Base-by-base conservation (phyloP, 2,888 invertebrate species). In the Nemotelus pantherinus region DNA sequence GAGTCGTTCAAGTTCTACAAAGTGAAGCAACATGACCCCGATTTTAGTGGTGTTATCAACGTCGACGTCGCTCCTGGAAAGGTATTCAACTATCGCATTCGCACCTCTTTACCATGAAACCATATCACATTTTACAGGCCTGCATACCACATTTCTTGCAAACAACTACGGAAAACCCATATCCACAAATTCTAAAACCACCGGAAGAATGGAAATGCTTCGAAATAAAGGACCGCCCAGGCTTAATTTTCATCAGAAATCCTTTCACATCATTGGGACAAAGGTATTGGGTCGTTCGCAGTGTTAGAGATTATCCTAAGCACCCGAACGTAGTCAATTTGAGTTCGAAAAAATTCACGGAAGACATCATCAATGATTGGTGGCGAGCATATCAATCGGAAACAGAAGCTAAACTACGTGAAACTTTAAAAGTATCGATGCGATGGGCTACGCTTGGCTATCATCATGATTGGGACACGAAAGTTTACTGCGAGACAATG, bases 391-490 rank as follows among this genome's bases (percentile, higher is more conserved):
- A 84, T 83, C 84, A 87, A 47, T 77, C 81, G 2, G 82, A 82
- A 44, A 79, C 48, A 41, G 82, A 85, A 58, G 80, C 80, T 44
- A 80, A 81, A 43, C 80, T 81, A 6, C 77, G 74, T 2, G 81
- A 82, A 81, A 86, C 85, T 2, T 81, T 86, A 83, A 86, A 83
- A 82, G 84, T 81, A 79, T 89, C 81, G 78, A 86, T 99, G 82
- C 89, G 99, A 82, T 99, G 99, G 99, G 92, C 94, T 1, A 99
- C 99, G 0, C 87, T 99, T 53, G 99, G 99, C 10, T 98, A 98
- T 85, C 99, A 99, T 87, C 98, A 99, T 87, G 93, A 99, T 86
- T 99, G 99, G 99, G 93, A 97, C 83, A 94, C 95, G 76, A 99
- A 99, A 90, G 92, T 92, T 9, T 96, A 96, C 84, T 90, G 89